Evolutionary conservation across 2,888 invertebrate genomes (phyloP).

Genomic region (Balanococcus diminutus): DNA sequence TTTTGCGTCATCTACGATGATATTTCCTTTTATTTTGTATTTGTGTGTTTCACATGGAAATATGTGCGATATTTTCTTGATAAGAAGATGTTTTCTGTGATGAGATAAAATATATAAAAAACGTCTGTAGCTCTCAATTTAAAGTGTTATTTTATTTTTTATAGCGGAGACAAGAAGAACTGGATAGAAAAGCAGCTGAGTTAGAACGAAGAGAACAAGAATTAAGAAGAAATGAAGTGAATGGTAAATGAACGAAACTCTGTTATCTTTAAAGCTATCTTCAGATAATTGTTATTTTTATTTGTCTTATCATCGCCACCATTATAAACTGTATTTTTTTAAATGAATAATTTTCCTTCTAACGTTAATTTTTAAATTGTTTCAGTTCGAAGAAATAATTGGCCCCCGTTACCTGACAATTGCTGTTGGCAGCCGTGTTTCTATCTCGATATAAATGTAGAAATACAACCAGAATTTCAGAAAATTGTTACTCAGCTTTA

Average conservation of each 20-base stretch:
- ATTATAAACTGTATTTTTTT: neutral
- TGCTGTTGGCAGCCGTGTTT: conserved; percentile 97
- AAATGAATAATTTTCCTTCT: conserved; percentile 20
- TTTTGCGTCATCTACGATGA: neutral
- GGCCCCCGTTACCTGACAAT: conserved; percentile 95
- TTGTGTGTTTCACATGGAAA: neutral
- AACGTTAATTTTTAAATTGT: conserved; percentile 56
- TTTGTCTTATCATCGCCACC: neutral
- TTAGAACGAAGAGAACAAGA: conserved; percentile 87
- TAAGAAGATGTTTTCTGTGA: neutral
- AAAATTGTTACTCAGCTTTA: conserved; percentile 92
- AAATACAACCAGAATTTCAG: conserved; percentile 97
- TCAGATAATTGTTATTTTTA: neutral
- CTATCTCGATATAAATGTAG: conserved; percentile 98
- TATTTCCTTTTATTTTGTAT: neutral
- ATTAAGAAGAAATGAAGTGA: conserved; percentile 67
- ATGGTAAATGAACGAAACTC: conserved; percentile 61
- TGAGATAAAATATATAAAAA: neutral
- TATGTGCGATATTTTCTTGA: neutral
- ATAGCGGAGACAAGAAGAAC: conserved; percentile 83
- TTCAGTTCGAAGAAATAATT: conserved; percentile 84
- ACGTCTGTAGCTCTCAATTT: neutral
- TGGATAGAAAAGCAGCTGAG: conserved; percentile 90
- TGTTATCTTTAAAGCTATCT: neutral
- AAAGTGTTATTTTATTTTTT: conserved; percentile 52